These are phyloP conservation scores for Patella caerulea DNA, from an alignment of 2,888 invertebrate genomes.

Conservation along the genomic window DNA sequence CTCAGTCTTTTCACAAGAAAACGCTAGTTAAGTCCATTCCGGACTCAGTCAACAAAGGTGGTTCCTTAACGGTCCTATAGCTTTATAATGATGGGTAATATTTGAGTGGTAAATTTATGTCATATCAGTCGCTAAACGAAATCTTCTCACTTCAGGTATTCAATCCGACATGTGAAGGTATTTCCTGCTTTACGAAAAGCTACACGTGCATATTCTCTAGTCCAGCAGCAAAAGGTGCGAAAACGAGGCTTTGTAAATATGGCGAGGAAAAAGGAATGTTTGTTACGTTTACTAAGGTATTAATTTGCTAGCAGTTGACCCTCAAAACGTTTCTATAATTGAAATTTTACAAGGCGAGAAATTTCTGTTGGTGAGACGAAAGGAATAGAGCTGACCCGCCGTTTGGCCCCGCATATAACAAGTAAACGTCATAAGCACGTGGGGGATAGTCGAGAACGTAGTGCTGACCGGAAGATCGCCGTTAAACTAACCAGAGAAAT, in stretches of 20 bases:
- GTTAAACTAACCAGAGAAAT: constrained; percentile 10
- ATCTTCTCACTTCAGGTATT: not conserved
- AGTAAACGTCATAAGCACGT: constrained; percentile 9
- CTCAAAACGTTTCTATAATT: constrained; percentile 9
- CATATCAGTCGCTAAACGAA: not conserved
- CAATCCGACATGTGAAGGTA: not conserved
- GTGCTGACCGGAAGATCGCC: constrained; percentile 10
- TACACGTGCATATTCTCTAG: constrained; percentile 3
- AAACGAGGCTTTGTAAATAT: constrained; percentile 4
- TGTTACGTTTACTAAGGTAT: constrained; percentile 6
- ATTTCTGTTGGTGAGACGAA: constrained; percentile 7
- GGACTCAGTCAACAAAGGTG: not conserved
- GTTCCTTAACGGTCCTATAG: not conserved
- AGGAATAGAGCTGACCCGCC: constrained; percentile 7
- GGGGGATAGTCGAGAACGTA: constrained; percentile 2
- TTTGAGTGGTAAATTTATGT: not conserved
- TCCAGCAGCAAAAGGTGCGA: constrained; percentile 2
- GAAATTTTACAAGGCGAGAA: constrained; percentile 13
- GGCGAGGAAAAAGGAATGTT: constrained; percentile 1
- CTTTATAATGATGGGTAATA: constrained; percentile 9
- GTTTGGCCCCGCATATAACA: not conserved
- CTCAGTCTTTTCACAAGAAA: not conserved
- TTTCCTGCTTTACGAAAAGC: not conserved
- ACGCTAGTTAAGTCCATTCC: not conserved
- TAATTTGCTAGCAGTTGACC: constrained; percentile 9